Base-by-base conservation (phyloP, 1,140 invertebrate genomes). In the Lepidostoma basale region DNA sequence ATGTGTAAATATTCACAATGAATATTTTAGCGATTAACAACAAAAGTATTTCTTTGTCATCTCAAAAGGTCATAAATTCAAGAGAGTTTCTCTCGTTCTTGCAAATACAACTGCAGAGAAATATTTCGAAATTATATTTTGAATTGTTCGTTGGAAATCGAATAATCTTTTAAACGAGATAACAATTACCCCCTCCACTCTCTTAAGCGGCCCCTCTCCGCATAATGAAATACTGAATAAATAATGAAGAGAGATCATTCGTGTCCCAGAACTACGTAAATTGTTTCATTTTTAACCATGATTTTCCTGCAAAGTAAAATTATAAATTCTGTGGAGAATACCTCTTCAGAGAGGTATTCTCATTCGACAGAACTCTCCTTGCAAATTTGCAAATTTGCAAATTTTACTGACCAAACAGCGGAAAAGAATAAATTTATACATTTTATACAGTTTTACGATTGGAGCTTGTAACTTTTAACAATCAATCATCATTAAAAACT, bases 161-260 rank as follows among this genome's bases (percentile, higher is more conserved):
- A 23, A 26, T 62, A 62, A 62, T 62, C 60, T 62, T 62, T 62
- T 26, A 47, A 62, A 62, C 36, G 42, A 25, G 44, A 45, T 62
- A 62, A 62, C 44, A 45, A 60, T 62, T 30, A 47, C 25, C 8
- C 10, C 20, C 22, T 49, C 23, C 42, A 30, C 30, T 62, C 12
- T 12, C 40, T 47, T 9, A 47, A 33, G 26, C 25, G 60, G 18
- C 20, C 39, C 42, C 16, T 60, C 58, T 3, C 36, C 28, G 60
- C 44, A 62, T 62, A 49, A 62, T 62, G 26, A 62, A 62, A 47
- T 22, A 28, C 28, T 47, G 60, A 62, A 62, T 62, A 62, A 62
- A 25, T 62, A 45, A 33, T 49, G 44, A 30, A 62, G 14, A 30
- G 16, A 30, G 26, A 28, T 20, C 25, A 30, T 16, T 47, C n/a